A percentile compares a stretch with the other conserved stretches of the same genome.
These are phyloP conservation scores for Pemphredon lugubris DNA, from an alignment of 2,888 invertebrate genomes.

Conservation along the genomic window DNA sequence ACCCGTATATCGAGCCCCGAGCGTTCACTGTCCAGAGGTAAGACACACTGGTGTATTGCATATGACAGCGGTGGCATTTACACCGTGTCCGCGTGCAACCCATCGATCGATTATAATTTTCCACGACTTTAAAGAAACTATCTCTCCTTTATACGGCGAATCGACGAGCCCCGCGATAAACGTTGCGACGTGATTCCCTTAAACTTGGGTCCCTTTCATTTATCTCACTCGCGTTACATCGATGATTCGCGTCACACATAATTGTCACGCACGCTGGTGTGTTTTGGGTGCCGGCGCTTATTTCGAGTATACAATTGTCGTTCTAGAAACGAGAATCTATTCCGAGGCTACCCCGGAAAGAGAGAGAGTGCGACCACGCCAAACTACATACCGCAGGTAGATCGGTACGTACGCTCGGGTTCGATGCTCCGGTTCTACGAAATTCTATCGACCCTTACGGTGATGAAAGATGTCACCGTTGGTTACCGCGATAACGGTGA, in stretches of 20 bases:
- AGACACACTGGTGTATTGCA: no score
- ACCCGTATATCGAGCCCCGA: conserved; percentile 26
- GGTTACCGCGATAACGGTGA: neutral
- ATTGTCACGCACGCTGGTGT: conserved; percentile 27
- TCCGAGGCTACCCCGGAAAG: conserved; percentile 43
- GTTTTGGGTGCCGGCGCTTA: conserved; percentile 44
- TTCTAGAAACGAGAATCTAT: conserved; percentile 57
- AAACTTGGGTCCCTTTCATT: neutral
- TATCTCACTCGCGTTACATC: conserved; percentile 18
- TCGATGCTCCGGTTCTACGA: neutral
- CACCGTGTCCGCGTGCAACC: no score
- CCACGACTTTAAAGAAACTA: no score
- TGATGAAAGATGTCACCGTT: conserved; percentile 4
- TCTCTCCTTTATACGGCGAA: no score
- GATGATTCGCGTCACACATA: conserved; percentile 6
- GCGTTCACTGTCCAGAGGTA: neutral
- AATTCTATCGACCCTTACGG: conserved; percentile 2
- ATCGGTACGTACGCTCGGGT: conserved; percentile 19
- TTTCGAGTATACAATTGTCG: conserved; percentile 53
- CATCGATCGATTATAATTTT: no score
- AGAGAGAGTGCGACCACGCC: conserved; percentile 27
- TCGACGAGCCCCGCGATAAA: no score
- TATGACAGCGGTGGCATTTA: no score
- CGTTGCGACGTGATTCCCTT: neutral
- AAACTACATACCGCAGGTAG: conserved; percentile 31